Percentiles rank a stretch among this genome's conserved stretches.
phyloP scores from a whole-genome alignment of 2,113 vertebrate genomes.

The Clarias magur region DNA sequence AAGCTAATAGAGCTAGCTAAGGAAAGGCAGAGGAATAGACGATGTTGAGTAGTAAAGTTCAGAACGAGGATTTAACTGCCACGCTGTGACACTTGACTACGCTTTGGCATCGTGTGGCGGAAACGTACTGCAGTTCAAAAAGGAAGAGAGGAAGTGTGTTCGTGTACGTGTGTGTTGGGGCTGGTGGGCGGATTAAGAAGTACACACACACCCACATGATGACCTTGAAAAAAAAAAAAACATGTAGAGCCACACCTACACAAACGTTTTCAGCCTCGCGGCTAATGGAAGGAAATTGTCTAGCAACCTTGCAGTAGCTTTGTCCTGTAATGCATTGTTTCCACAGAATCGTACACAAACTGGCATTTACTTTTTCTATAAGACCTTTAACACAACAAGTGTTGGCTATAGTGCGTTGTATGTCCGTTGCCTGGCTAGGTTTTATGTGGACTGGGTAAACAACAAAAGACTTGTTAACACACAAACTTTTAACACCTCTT shows the following conservation, averaged over 20 bases:
- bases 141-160: slow-evolving; percentile 2
- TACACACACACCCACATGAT: not conserved
- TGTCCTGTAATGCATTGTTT: slow-evolving; percentile 6
- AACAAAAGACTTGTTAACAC: too few species aligned
- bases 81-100: not conserved
- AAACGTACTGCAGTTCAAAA: not conserved
- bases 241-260: not conserved
- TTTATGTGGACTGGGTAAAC: not conserved
- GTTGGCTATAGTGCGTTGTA: not conserved
- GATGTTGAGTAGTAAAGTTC: not conserved
- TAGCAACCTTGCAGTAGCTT: not conserved
- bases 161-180: not conserved
- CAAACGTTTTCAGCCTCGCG: not conserved
- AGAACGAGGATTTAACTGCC: too few species aligned
- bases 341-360: not conserved
- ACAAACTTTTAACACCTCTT: not conserved
- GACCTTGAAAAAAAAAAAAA: not conserved
- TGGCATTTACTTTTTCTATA: not conserved
- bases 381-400: not conserved
- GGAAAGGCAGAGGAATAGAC: not conserved
- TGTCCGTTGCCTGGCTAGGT: not conserved
- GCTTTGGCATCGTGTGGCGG: not conserved
- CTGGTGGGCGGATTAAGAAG: not conserved
- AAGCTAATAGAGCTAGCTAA: not conserved
- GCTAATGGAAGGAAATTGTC: slow-evolving; percentile 11